Evolutionary conservation across 2,113 vertebrate genomes (phyloP).

Genomic region (Willisornis vidua): DNA sequence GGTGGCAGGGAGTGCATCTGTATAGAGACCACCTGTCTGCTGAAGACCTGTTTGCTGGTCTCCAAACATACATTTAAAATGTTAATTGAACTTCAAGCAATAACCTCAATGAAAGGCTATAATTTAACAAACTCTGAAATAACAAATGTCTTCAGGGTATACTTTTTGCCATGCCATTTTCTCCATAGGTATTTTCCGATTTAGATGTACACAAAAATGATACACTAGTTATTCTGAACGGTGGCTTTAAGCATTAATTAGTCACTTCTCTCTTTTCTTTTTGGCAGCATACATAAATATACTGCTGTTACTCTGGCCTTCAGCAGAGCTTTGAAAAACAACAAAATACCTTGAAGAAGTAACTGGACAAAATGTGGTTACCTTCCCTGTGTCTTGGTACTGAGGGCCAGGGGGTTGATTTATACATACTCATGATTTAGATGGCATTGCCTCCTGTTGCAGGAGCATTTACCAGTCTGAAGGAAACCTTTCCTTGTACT

Average conservation of each 20-base stretch:
- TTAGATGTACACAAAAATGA: constrained; percentile 21
- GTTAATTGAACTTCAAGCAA: constrained; percentile 62
- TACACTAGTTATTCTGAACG: neutral
- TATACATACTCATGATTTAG: neutral
- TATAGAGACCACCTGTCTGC: neutral
- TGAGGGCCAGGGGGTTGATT: neutral
- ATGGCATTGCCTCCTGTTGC: neutral
- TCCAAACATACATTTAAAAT: constrained; percentile 39
- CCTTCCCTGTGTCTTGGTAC: neutral
- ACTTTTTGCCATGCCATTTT: constrained; percentile 31
- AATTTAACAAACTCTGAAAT: constrained; percentile 60
- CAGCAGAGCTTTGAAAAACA: neutral
- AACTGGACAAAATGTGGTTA: neutral
- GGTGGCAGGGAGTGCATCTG: neutral
- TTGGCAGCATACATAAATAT: neutral
- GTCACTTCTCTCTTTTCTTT: neutral
- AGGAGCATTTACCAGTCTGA: neutral
- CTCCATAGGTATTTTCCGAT: constrained; percentile 14
- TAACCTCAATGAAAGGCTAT: constrained; percentile 51
- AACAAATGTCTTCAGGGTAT: constrained; percentile 10
- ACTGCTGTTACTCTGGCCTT: neutral
- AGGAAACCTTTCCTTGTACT: neutral
- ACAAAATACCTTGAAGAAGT: neutral
- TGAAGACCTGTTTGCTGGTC: neutral
- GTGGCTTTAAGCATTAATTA: constrained; percentile 1